Base-by-base conservation (phyloP, 2,797 vertebrate species). In the Threskiornis aethiopicus region DNA sequence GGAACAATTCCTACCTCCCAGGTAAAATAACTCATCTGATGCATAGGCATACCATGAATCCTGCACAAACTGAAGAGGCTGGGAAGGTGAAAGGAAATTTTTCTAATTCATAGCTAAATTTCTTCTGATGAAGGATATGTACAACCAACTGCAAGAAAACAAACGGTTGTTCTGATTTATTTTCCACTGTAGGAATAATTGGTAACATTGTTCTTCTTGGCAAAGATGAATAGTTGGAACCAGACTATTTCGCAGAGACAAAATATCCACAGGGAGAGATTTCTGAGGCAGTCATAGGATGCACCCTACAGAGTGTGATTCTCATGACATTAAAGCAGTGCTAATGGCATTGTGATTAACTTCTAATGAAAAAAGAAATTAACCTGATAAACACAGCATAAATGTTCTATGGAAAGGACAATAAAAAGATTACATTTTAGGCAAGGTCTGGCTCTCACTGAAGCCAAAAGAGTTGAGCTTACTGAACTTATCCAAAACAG, bases 171-270 rank as follows among this genome's bases (percentile, higher is more conserved):
- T 87, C 94, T 89, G 95, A 96, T 96, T 94, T 96, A 97, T 97
- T 96, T 90, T 87, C 91, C 91, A 80, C 94, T 96, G 97, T 76
- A 86, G 89, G 73, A 97, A 91, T 96, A 95, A 96, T 97, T 97
- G 94, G 89, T 95, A 97, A 95, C 96, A 97, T 97, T 97, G 91
- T 96, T 97, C 94, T 85, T 83, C 86, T 96, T 97, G 95, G 97
- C 95, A 85, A 87, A 92, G 90, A 94, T 96, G 90, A 97, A 97
- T 96, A 95, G 94, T 94, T 97, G 95, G 95, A 97, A 97, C 90
- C 83, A 84, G 75, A 89, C 71, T 73, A 11, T 83, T 96, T 94
- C 80, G 88, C 85, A 85, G 84, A 97, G 96, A 96, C 94, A 90
- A 96, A 96, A 96, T 90, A 96, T 96, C 96, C 95, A 97, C 93